Conservation (phyloP, 2,888 invertebrate species). For the Athrips mouffetella region DNA sequence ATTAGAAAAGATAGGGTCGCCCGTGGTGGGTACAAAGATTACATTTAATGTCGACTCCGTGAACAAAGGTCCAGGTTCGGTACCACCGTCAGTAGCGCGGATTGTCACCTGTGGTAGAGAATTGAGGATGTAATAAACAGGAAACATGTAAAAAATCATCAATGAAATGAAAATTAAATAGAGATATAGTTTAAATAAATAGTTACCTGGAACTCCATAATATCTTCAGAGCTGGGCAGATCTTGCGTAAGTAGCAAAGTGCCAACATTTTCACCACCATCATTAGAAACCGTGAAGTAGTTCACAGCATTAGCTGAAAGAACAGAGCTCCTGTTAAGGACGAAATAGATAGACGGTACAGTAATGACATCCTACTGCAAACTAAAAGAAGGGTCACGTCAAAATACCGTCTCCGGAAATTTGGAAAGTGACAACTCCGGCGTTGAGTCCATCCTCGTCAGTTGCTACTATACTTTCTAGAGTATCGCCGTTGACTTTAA, state of each 20-base stretch:
- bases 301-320: constrained; percentile 45
- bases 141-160: too few species aligned
- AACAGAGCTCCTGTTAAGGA: background rate
- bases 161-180: too few species aligned
- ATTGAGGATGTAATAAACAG: too few species aligned
- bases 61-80: constrained; percentile 43
- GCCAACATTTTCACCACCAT: constrained; percentile 49
- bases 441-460: constrained; percentile 77
- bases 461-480: constrained; percentile 67
- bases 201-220: constrained; percentile 53
- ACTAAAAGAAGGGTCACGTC: background rate
- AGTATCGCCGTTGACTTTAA: constrained; percentile 48
- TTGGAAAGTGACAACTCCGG: constrained; percentile 73
- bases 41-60: constrained; percentile 46
- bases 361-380: too few species aligned
- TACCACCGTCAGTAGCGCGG: constrained; percentile 69
- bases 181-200: too few species aligned
- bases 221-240: constrained; percentile 40
- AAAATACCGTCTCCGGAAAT: constrained; percentile 57
- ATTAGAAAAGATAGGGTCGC: constrained; percentile 58
- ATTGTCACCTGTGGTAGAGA: constrained; percentile 71
- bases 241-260: constrained; percentile 44
- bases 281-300: constrained; percentile 53
- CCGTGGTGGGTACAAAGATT: constrained; percentile 67
- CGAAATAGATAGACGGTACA: background rate